A percentile compares a stretch with the other conserved stretches of the same genome.
Conservation (phyloP, 2,888 invertebrate species). For the Philaethria dido region DNA sequence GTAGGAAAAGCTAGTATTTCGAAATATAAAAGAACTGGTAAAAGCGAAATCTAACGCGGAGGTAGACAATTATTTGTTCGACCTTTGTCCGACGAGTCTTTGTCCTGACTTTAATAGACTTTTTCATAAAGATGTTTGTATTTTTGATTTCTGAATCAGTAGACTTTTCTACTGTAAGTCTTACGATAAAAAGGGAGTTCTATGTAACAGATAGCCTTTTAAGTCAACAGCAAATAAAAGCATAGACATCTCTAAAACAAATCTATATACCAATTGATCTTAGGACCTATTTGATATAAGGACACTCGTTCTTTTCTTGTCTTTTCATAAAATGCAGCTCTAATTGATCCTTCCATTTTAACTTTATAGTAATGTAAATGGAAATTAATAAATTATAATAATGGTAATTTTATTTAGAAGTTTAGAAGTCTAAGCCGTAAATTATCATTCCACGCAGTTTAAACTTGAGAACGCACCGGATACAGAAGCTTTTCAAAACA, state of each 20-base stretch:
- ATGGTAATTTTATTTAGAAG: too few relatives aligned
- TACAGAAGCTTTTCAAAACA: too few relatives aligned
- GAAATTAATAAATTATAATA: too few relatives aligned
- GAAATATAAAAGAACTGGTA: neutral
- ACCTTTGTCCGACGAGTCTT: constrained; percentile 14
- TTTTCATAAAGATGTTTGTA: constrained; percentile 34
- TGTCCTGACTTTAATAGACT: constrained; percentile 9
- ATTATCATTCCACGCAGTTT: too few relatives aligned
- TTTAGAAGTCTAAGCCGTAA: too few relatives aligned
- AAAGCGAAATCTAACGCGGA: neutral
- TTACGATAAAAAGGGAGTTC: neutral
- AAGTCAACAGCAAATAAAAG: neutral
- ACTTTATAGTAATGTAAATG: too few relatives aligned
- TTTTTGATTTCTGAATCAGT: constrained; percentile 14
- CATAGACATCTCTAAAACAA: neutral
- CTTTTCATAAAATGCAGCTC: too few relatives aligned
- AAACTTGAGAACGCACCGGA: too few relatives aligned
- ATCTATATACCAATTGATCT: neutral
- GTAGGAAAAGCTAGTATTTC: neutral
- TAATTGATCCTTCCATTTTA: too few relatives aligned
- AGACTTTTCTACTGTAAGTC: too few relatives aligned
- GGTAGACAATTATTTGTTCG: constrained; percentile 6
- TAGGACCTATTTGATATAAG: too few relatives aligned
- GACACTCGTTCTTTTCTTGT: too few relatives aligned
- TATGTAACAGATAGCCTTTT: neutral